Evolutionary conservation across 2,113 vertebrate genomes (phyloP).

Genomic region (Cavia aperea): DNA sequence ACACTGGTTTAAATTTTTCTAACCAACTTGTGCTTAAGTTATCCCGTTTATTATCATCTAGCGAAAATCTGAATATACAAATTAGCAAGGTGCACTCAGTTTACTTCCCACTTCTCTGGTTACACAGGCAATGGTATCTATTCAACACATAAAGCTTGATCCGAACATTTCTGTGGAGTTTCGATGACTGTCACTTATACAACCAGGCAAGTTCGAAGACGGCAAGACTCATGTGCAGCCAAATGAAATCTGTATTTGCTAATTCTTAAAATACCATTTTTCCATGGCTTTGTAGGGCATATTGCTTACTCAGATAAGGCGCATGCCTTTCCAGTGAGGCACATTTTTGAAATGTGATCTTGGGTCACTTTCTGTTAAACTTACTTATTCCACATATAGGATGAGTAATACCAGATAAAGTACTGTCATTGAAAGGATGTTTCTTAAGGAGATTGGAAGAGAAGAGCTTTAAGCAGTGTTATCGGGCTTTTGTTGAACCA

Average conservation of each 20-base stretch:
- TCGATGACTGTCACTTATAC: constrained; percentile 12
- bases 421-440: constrained; percentile 59
- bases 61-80: background rate
- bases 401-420: constrained; percentile 61
- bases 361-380: constrained; percentile 54
- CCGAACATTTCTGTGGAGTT: constrained; percentile 50
- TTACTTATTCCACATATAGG: constrained; percentile 39
- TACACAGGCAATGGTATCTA: background rate
- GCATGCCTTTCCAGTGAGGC: constrained; percentile 60
- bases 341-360: constrained; percentile 58
- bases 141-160: constrained; percentile 19
- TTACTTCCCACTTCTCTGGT: background rate
- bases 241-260: constrained; percentile 64
- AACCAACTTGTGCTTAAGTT: background rate
- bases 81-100: background rate
- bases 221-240: constrained; percentile 39
- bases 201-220: constrained; percentile 50
- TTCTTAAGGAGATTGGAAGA: constrained; percentile 27
- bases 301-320: constrained; percentile 59
- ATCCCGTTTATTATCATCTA: background rate
- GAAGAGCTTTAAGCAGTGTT: constrained; percentile 50
- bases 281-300: constrained; percentile 47
- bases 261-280: constrained; percentile 68
- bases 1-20: background rate
- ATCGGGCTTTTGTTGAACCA: constrained; percentile 64